Evolutionary conservation across 2,797 vertebrate species (phyloP).

Genomic region (Trachurus trachurus): DNA sequence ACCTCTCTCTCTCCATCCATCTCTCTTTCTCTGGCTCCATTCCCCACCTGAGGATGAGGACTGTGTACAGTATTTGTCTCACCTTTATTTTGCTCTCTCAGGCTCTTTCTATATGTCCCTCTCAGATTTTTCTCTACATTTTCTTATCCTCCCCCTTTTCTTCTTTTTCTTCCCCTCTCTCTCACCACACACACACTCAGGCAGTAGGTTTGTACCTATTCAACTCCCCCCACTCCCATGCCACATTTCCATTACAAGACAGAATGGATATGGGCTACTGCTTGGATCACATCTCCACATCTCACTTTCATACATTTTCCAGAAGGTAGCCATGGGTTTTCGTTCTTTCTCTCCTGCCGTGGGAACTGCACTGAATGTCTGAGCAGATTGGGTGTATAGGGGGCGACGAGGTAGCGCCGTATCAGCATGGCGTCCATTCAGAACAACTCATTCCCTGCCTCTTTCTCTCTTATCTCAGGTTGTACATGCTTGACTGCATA

Average conservation of each 20-base stretch:
- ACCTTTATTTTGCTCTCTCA: neutral
- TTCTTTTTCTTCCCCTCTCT: neutral
- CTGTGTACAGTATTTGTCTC: constrained; percentile 1
- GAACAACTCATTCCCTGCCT: constrained; percentile 55
- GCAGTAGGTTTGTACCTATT: constrained; percentile 40
- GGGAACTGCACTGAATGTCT: constrained; percentile 26
- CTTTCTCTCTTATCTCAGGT: constrained; percentile 61
- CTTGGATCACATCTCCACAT: constrained; percentile 71
- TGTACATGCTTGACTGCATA: constrained; percentile 62
- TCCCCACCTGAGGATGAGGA: constrained; percentile 20
- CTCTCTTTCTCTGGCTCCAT: neutral
- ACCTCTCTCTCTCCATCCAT: constrained; percentile 11
- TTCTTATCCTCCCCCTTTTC: neutral
- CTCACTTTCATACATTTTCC: constrained; percentile 72
- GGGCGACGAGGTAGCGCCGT: constrained; percentile 22
- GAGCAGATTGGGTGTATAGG: constrained; percentile 56
- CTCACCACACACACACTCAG: constrained; percentile 35
- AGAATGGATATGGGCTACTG: constrained; percentile 70
- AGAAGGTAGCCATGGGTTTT: constrained; percentile 49
- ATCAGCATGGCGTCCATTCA: constrained; percentile 40
- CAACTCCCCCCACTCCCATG: constrained; percentile 18
- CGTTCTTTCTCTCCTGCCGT: constrained; percentile 30
- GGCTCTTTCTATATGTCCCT: neutral
- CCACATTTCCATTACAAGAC: constrained; percentile 77
- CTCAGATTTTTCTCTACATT: neutral